A percentile compares a stretch with the other conserved stretches of the same genome.
phyloP scores from a whole-genome alignment of 2,888 invertebrate genomes.

The Lycocerus yunnanus region DNA sequence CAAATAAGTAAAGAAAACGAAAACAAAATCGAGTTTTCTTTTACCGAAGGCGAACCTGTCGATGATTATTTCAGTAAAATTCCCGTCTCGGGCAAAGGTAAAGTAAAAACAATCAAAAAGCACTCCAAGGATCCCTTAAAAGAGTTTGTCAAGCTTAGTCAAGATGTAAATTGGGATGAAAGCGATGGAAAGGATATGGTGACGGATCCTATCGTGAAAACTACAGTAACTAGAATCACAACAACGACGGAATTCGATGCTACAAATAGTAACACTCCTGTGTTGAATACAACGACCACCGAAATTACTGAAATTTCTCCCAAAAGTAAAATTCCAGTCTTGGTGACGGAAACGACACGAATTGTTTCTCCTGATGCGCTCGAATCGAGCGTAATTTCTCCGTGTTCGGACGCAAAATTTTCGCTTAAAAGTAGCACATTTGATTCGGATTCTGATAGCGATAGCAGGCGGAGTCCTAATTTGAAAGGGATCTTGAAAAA shows the following conservation, averaged over 20 bases:
- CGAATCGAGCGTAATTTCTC: constrained; percentile 46
- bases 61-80: constrained; percentile 53
- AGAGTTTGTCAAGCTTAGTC: constrained; percentile 53
- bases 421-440: constrained; percentile 49
- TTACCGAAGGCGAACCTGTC: constrained; percentile 39
- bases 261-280: constrained; percentile 42
- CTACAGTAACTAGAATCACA: constrained; percentile 49
- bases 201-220: constrained; percentile 49
- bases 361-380: constrained; percentile 44
- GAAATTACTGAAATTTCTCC: constrained; percentile 33
- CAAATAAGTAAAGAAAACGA: constrained; percentile 41
- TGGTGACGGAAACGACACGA: constrained; percentile 49
- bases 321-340: constrained; percentile 58
- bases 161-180: constrained; percentile 56
- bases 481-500: constrained; percentile 54
- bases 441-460: constrained; percentile 57
- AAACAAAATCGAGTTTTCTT: constrained; percentile 41
- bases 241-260: constrained; percentile 9
- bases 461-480: constrained; percentile 51
- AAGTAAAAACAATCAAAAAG: constrained; percentile 58
- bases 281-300: constrained; percentile 34
- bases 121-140: constrained; percentile 57
- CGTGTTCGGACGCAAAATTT: constrained; percentile 43
- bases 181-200: constrained; percentile 30
- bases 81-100: constrained; percentile 51